phyloP scores from a whole-genome alignment of 2,888 invertebrate genomes.

The Siphonodentalium dalli region DNA sequence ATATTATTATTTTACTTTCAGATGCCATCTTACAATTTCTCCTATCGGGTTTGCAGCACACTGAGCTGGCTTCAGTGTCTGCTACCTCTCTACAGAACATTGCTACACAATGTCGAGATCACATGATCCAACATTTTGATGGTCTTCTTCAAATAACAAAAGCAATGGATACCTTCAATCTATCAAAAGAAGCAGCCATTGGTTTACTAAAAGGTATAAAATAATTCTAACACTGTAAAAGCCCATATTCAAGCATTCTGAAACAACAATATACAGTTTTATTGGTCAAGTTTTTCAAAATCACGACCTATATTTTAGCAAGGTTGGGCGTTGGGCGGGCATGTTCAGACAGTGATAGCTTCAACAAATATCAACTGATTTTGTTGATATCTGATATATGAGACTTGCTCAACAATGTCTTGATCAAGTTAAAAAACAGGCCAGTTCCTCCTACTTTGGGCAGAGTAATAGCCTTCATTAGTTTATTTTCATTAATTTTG shows the following conservation, averaged over 20 bases:
- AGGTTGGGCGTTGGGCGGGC: too few relatives aligned
- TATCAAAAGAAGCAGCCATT: slow-evolving; percentile 59
- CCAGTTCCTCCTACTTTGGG: too few relatives aligned
- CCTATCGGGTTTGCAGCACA: slow-evolving; percentile 67
- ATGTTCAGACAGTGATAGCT: too few relatives aligned
- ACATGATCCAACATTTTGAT: slow-evolving; percentile 81
- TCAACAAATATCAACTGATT: too few relatives aligned
- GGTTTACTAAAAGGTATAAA: slow-evolving; percentile 58
- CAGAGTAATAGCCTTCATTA: too few relatives aligned
- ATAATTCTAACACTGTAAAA: background rate
- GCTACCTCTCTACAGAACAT: slow-evolving; percentile 86
- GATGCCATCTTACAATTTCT: slow-evolving; percentile 84
- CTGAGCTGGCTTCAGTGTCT: slow-evolving; percentile 71
- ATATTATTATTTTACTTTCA: slow-evolving; percentile 48
- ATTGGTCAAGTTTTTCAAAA: too few relatives aligned
- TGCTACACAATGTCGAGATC: slow-evolving; percentile 80
- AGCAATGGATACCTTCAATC: slow-evolving; percentile 60
- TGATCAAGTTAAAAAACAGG: too few relatives aligned
- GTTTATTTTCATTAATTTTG: too few relatives aligned
- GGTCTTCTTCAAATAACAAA: slow-evolving; percentile 70
- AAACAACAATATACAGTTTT: background rate
- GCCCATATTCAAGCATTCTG: background rate
- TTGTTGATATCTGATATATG: too few relatives aligned
- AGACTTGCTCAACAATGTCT: too few relatives aligned
- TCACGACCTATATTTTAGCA: too few relatives aligned